Evolutionary conservation across 2,888 invertebrate species (phyloP).

Genomic region (Isoperla grammatica): DNA sequence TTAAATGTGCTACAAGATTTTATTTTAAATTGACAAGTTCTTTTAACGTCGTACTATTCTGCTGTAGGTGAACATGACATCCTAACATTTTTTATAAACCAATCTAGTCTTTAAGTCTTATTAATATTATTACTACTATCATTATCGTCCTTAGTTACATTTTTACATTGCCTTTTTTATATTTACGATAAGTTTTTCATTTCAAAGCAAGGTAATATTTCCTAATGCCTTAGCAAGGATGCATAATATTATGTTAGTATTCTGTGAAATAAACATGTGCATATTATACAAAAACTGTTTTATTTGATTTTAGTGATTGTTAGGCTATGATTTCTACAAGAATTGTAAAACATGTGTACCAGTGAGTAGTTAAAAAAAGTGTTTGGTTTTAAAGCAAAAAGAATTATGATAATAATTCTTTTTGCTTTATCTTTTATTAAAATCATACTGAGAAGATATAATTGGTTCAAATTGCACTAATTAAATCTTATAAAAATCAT

Average conservation of each 20-base stretch:
- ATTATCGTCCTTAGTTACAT: not conserved
- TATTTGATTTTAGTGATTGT: not conserved
- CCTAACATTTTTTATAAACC: conserved; percentile 25
- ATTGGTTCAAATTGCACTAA: too few species aligned
- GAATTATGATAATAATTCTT: too few species aligned
- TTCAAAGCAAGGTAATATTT: conserved; percentile 14
- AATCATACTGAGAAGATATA: too few species aligned
- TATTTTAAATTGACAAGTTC: conserved; percentile 2
- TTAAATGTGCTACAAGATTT: conserved; percentile 16
- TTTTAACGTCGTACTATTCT: conserved; percentile 17
- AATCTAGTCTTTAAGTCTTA: conserved; percentile 31
- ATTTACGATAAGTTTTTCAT: conserved; percentile 9
- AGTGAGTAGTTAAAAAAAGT: too few species aligned
- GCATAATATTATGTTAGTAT: too few species aligned
- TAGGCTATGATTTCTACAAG: too few species aligned
- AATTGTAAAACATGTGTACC: too few species aligned
- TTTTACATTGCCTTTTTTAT: conserved; percentile 11
- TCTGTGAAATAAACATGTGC: too few species aligned
- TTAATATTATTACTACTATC: conserved; percentile 9
- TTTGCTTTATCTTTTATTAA: too few species aligned
- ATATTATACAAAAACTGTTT: not conserved
- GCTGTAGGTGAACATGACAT: conserved; percentile 23
- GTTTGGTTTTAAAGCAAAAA: too few species aligned
- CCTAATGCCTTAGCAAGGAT: conserved; percentile 8
- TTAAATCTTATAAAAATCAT: too few species aligned